Evolutionary conservation across 2,888 invertebrate species (phyloP).

Genomic region (Scaptomyza reducta): DNA sequence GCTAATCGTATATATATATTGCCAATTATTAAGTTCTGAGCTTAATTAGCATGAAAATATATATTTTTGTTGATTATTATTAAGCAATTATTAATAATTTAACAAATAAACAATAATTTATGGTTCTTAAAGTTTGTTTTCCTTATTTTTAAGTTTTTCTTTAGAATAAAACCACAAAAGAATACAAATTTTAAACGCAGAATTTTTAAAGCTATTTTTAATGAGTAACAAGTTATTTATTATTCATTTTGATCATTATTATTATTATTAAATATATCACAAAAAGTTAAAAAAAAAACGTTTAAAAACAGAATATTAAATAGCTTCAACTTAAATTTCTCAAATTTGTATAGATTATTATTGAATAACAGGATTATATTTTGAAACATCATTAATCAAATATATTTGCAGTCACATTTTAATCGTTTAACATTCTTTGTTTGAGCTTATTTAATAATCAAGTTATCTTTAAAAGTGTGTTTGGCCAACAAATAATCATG

Average conservation of each 20-base stretch:
- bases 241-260: too few relatives aligned
- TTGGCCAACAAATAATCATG: conserved; percentile 10
- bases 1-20: neutral
- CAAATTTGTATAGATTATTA: neutral
- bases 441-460: neutral
- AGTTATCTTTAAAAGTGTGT: neutral
- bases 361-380: neutral
- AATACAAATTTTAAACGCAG: too few relatives aligned
- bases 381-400: conserved; percentile 20
- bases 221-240: neutral
- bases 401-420: neutral
- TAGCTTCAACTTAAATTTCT: neutral
- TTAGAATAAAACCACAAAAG: too few relatives aligned
- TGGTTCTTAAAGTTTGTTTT: too few relatives aligned
- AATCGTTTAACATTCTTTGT: conserved; percentile 2
- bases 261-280: too few relatives aligned
- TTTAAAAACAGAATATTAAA: too few relatives aligned
- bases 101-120: too few relatives aligned
- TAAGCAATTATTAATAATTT: too few relatives aligned
- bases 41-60: neutral
- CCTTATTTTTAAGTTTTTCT: too few relatives aligned
- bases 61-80: neutral
- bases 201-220: neutral
- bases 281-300: too few relatives aligned
- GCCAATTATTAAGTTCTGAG: neutral